Base-by-base conservation (phyloP, 2,797 vertebrate genomes). In the Notamacropus eugenii region DNA sequence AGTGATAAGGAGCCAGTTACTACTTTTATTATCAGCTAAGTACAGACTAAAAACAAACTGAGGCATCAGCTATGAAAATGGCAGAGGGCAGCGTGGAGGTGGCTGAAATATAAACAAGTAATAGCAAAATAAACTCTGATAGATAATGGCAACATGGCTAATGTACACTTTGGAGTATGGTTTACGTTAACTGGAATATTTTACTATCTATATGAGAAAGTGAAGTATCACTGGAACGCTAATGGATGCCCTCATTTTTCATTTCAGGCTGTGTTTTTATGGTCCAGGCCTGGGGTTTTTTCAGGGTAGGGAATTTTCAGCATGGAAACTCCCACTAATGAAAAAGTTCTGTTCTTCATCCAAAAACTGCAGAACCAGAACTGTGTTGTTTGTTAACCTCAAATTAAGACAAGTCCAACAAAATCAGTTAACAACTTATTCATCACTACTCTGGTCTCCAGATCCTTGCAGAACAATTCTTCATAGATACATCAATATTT, bases 1-100 rank as follows among this genome's bases (percentile, higher is more conserved):
- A n/a, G 90, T 92, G 97, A 96, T 93, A 92, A 96, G 50, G 54
- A 96, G 90, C 50, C 58, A 97, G 46, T 96, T 96, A 96, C 74
- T 95, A 92, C 95, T 58, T 87, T 54, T 93, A 92, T 62, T 90
- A 57, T 29, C 50, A 57, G 56, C 50, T 40, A 58, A 96, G 55
- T 16, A 50, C 55, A 93, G 57, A 13, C 31, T 28, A 91, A 91
- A 29, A 94, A 40, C 55, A 95, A 95, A 22, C 0, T 5, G 0
- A 29, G 87, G 62, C 82, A 62, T n/a, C 54, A 87, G 31, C 90
- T 96, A 74, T 91, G 91, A 62, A 22, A 28, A 5, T 40, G 27
- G 67, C 34, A 19, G 56, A 40, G 16, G 10, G n/a, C 29, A 54
- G 52, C 82, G 62, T 90, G 22, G 29, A 59, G 57, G 94, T 93